phyloP scores from a whole-genome alignment of 2,888 invertebrate genomes.

The Polydrusus tereticollis region DNA sequence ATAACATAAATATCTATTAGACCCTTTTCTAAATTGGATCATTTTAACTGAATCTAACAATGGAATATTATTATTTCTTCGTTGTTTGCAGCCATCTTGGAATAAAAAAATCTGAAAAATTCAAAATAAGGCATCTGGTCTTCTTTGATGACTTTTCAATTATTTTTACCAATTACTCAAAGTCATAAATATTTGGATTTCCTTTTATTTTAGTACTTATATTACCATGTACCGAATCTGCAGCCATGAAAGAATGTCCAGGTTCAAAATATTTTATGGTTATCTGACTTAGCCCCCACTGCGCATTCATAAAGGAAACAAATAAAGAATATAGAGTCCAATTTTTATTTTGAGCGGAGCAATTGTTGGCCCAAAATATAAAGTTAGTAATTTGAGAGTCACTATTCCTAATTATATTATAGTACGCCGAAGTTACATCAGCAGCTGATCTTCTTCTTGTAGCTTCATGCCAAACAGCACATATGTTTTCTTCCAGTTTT shows the following conservation, averaged over 20 bases:
- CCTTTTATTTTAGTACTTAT: slow-evolving; percentile 11
- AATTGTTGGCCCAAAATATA: slow-evolving; percentile 6
- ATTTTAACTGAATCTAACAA: too few species aligned
- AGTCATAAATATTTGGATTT: not conserved
- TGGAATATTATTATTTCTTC: too few species aligned
- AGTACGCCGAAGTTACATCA: slow-evolving; percentile 6
- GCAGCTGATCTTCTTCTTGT: slow-evolving; percentile 3
- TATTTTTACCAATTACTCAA: too few species aligned
- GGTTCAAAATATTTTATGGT: slow-evolving; percentile 9
- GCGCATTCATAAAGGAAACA: slow-evolving; percentile 8
- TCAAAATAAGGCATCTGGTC: too few species aligned
- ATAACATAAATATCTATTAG: too few species aligned
- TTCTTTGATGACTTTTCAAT: too few species aligned
- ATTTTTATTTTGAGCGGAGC: slow-evolving; percentile 2
- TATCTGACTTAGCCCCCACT: slow-evolving; percentile 1
- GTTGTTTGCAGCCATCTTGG: too few species aligned
- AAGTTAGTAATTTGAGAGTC: not conserved
- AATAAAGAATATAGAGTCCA: slow-evolving; percentile 6
- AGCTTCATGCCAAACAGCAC: slow-evolving; percentile 2
- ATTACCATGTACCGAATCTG: slow-evolving; percentile 5
- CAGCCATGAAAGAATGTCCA: slow-evolving; percentile 11
- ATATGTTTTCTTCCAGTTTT: not conserved
- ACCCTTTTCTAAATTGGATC: too few species aligned
- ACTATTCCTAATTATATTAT: slow-evolving; percentile 6
- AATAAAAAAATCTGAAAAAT: too few species aligned